Evolutionary conservation across 2,113 vertebrate genomes (phyloP).

Genomic region (Crotalus tigris): DNA sequence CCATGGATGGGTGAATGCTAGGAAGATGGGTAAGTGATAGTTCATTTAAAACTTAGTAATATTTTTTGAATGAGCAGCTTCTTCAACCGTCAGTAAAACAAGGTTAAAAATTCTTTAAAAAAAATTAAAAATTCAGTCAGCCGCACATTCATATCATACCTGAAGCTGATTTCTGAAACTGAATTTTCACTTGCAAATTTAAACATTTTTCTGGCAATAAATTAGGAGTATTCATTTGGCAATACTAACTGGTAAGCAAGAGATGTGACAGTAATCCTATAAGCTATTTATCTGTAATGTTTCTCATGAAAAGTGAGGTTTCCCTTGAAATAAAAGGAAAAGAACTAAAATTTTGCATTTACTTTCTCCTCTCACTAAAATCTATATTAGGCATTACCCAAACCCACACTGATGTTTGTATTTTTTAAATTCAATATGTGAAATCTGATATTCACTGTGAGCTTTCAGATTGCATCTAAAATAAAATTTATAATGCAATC

Average conservation of each 20-base stretch:
- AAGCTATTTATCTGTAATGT: not conserved
- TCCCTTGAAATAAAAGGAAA: not conserved
- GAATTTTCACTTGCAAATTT: not conserved
- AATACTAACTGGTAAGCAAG: not conserved
- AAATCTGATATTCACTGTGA: not conserved
- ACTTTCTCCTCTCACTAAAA: not conserved
- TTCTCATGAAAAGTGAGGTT: not conserved
- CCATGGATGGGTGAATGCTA: not conserved
- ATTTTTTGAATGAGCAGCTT: too few relatives aligned
- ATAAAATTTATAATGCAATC: not conserved
- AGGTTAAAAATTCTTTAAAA: not conserved
- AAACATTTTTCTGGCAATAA: not conserved
- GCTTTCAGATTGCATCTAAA: constrained; percentile 1
- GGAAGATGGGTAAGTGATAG: not conserved
- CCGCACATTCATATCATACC: not conserved
- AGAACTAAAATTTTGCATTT: not conserved
- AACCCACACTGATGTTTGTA: not conserved
- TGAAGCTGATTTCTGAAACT: not conserved
- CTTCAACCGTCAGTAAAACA: too few relatives aligned
- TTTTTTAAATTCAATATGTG: not conserved
- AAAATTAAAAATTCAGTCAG: too few relatives aligned
- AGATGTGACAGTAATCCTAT: not conserved
- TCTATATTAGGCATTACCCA: not conserved
- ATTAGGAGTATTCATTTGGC: not conserved
- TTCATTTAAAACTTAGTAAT: too few relatives aligned